A percentile compares a stretch with the other conserved stretches of the same genome.
These are phyloP conservation scores for Dendrolimus punctatus DNA, from an alignment of 1,140 invertebrate genomes.

Conservation along the genomic window DNA sequence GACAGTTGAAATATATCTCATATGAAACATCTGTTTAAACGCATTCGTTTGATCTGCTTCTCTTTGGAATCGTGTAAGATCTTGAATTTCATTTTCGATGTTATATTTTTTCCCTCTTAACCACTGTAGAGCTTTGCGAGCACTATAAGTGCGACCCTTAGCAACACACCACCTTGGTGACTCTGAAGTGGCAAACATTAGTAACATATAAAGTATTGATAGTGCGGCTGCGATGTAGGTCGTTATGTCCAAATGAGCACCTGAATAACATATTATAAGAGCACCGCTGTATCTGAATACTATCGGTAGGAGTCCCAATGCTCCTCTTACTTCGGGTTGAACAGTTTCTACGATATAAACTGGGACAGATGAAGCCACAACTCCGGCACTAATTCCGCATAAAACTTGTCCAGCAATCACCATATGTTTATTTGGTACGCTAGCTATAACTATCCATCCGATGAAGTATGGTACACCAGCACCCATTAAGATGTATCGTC, in stretches of 20 bases:
- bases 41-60: slow-evolving; percentile 75
- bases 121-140: slow-evolving; percentile 83
- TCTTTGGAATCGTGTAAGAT: slow-evolving; percentile 82
- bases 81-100: slow-evolving; percentile 85
- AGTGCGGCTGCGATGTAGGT: slow-evolving; percentile 83
- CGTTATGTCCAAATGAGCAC: slow-evolving; percentile 81
- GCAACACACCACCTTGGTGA: slow-evolving; percentile 91
- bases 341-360: slow-evolving; percentile 95
- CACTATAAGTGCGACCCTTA: slow-evolving; percentile 81
- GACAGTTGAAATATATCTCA: slow-evolving; percentile 80
- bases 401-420: slow-evolving; percentile 82
- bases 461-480: slow-evolving; percentile 87
- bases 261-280: slow-evolving; percentile 81
- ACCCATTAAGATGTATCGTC: slow-evolving; percentile 84
- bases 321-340: slow-evolving; percentile 90
- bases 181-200: slow-evolving; percentile 90
- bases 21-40: slow-evolving; percentile 78
- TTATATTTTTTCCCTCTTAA: slow-evolving; percentile 83
- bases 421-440: slow-evolving; percentile 79
- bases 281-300: slow-evolving; percentile 93
- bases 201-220: slow-evolving; percentile 82
- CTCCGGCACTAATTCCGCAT: slow-evolving; percentile 88
- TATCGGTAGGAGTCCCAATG: slow-evolving; percentile 90
- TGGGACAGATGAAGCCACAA: slow-evolving; percentile 87
- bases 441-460: slow-evolving; percentile 86